These are phyloP conservation scores for Aeoliscus strigatus DNA, from an alignment of 2,797 vertebrate species.

Conservation along the genomic window DNA sequence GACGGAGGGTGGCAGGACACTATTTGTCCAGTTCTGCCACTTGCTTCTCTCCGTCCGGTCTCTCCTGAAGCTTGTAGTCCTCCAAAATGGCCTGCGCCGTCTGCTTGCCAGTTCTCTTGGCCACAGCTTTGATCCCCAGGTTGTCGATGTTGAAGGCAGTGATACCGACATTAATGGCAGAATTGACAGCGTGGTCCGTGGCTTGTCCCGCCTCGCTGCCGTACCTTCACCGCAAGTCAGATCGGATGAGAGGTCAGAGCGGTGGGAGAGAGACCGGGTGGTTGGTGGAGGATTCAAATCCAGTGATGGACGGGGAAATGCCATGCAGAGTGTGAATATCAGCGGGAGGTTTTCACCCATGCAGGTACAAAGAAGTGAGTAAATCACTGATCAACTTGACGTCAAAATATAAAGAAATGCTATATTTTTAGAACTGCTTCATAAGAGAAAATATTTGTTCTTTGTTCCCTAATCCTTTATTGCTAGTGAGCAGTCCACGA, in stretches of 20 bases:
- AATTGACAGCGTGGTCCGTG: slow-evolving; percentile 88
- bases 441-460: no score
- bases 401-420: no score
- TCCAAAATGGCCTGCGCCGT: slow-evolving; percentile 86
- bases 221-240: slow-evolving; percentile 78
- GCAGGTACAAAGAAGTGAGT: slow-evolving; percentile 35
- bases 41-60: slow-evolving; percentile 55
- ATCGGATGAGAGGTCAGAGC: slow-evolving; percentile 21
- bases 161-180: slow-evolving; percentile 91
- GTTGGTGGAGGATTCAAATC: not conserved
- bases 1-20: slow-evolving; percentile 8
- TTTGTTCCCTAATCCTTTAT: no score
- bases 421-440: no score
- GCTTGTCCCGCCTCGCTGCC: slow-evolving; percentile 88
- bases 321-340: slow-evolving; percentile 31
- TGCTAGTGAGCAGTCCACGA: no score
- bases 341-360: slow-evolving; percentile 32
- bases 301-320: slow-evolving; percentile 16
- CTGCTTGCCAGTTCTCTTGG: slow-evolving; percentile 91
- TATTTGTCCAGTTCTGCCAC: slow-evolving; percentile 57
- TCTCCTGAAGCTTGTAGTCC: slow-evolving; percentile 84
- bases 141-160: slow-evolving; percentile 94
- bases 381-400: no score
- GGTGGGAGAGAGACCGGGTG: not conserved
- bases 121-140: slow-evolving; percentile 92